phyloP scores from a whole-genome alignment of 2,113 vertebrate species.

The Setophaga coronata region DNA sequence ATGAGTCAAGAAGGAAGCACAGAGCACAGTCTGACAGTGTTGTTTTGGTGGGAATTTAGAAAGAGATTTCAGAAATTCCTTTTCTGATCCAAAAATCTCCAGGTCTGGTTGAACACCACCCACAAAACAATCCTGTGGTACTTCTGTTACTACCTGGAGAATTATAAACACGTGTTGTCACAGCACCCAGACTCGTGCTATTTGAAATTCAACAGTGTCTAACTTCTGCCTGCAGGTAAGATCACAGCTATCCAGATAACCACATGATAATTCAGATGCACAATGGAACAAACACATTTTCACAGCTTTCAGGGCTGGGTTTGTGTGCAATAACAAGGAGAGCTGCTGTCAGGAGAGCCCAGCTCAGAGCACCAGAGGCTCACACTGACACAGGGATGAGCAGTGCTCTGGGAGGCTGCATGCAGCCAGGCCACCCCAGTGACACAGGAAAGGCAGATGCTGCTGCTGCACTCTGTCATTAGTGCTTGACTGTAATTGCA shows the following conservation, averaged over 20 bases:
- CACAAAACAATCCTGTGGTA: not conserved
- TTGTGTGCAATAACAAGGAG: not conserved
- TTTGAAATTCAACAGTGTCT: not conserved
- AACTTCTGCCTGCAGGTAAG: not conserved
- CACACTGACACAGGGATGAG: not conserved
- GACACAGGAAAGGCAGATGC: constrained; percentile 36
- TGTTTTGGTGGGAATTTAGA: not conserved
- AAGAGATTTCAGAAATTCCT: not conserved
- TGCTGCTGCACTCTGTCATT: constrained; percentile 39
- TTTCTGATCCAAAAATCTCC: not conserved
- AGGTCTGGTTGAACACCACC: not conserved
- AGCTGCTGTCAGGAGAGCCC: not conserved
- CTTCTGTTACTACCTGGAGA: not conserved
- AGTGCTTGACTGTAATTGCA: constrained; percentile 34
- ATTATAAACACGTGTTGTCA: not conserved
- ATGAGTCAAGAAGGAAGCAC: not conserved
- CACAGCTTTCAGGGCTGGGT: not conserved
- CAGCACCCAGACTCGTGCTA: not conserved
- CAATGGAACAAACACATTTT: not conserved
- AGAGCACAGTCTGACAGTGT: not conserved
- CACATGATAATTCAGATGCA: not conserved
- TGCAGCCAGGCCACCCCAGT: not conserved
- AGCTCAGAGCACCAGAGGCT: not conserved
- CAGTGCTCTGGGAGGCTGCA: not conserved
- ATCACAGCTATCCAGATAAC: not conserved